Evolutionary conservation across 2,113 vertebrate species (phyloP).

Genomic region (Nerophis lumbriciformis): DNA sequence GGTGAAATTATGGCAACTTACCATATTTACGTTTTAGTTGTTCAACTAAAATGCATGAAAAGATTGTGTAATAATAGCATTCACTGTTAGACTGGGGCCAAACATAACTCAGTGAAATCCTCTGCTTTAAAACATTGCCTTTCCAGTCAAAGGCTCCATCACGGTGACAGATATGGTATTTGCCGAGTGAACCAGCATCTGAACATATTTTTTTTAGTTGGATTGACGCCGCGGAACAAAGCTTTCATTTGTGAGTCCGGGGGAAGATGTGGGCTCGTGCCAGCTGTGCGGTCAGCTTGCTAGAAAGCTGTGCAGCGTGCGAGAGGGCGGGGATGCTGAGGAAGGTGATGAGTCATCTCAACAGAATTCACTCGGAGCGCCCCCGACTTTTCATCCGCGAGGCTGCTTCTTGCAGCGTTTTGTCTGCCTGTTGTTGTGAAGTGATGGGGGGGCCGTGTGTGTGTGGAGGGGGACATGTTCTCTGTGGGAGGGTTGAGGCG

Average conservation of each 20-base stretch:
- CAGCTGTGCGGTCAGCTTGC: slow-evolving; percentile 47
- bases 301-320: slow-evolving; percentile 36
- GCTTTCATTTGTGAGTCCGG: neutral
- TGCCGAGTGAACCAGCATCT: too few relatives aligned
- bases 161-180: too few relatives aligned
- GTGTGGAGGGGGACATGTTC: slow-evolving; percentile 25
- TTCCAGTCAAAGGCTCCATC: too few relatives aligned
- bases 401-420: slow-evolving; percentile 3
- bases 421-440: too few relatives aligned
- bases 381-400: slow-evolving; percentile 23
- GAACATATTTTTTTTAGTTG: neutral
- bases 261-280: slow-evolving; percentile 20
- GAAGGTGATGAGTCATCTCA: slow-evolving; percentile 67
- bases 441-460: too few relatives aligned
- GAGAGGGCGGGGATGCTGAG: slow-evolving; percentile 25
- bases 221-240: neutral
- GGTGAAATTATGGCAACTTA: too few relatives aligned
- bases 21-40: too few relatives aligned
- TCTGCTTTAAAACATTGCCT: too few relatives aligned
- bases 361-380: slow-evolving; percentile 57
- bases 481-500: slow-evolving; percentile 47
- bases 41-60: too few relatives aligned
- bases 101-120: too few relatives aligned
- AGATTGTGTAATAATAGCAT: too few relatives aligned
- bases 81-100: too few relatives aligned